A percentile compares a stretch with the other conserved stretches of the same genome.
phyloP scores from a whole-genome alignment of 2,797 vertebrate species.

The Leptatherina wallacei region DNA sequence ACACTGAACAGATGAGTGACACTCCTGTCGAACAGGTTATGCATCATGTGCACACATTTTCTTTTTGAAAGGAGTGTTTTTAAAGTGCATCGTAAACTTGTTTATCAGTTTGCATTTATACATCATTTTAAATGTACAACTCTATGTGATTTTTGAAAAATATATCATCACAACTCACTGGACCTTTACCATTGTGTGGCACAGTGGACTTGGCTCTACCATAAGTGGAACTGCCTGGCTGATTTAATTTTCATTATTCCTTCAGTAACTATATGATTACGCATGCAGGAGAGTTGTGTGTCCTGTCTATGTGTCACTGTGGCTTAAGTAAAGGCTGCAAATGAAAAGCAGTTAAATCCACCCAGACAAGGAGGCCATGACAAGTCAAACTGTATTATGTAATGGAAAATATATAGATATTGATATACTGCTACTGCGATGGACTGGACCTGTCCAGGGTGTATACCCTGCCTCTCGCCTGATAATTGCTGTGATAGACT shows the following conservation, averaged over 20 bases:
- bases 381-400: neutral
- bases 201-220: neutral
- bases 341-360: neutral
- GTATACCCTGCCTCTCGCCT: too few relatives aligned
- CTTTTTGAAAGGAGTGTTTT: conserved; percentile 32
- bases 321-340: neutral
- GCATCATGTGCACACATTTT: conserved; percentile 12
- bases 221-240: neutral
- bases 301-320: neutral
- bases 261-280: neutral
- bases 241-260: neutral
- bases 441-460: too few relatives aligned
- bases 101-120: neutral
- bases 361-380: neutral
- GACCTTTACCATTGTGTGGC: neutral
- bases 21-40: conserved; percentile 67
- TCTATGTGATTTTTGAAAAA: neutral
- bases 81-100: neutral
- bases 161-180: neutral
- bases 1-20: neutral
- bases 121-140: neutral
- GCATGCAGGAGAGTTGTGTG: neutral
- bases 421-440: too few relatives aligned
- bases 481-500: too few relatives aligned
- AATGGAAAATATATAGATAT: too few relatives aligned